Evolutionary conservation across 2,113 vertebrate species (phyloP), one percentile per base, ranked within the genome.

Genomic region (Hippocampus zosterae): DNA sequence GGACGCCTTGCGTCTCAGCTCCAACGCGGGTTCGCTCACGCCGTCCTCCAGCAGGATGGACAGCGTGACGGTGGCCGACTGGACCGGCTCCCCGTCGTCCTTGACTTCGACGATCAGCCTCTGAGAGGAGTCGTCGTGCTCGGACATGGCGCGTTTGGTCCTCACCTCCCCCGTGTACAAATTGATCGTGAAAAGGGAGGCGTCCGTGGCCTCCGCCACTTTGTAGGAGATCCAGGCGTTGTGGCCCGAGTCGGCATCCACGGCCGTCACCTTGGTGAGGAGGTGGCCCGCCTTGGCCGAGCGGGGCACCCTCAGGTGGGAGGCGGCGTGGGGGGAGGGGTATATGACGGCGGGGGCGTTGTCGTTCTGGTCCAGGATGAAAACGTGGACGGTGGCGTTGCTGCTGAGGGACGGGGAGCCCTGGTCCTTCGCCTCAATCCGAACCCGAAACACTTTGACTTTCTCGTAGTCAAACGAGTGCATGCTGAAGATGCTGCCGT

Each of bases 171-270:
- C 95, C 0, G 90, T 94, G 79, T 94, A 90, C 65, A 89, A 74
- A 0, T 92, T 93, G 72, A 96, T 88, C 0, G 78, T 91, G 86
- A 96, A 95, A 80, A 96, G 84, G 66, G 92, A 92, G 2, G 90
- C 84, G 70, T 94, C 89, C 0, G 93, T 94, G 85, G 93, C 92
- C 85, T 94, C 91, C 0, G 88, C 87, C 73, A 93, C 56, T 0
- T 70, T 92, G 73, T 95, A 96, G 0, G 92, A 94, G 27, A 96
- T 90, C 93, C 94, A 94, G 8, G 94, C 95, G 3, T 95, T 96
- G 80, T 95, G 92, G 61, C 94, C 94, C 0, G 93, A 91, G 41
- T 95, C 94, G 0, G 91, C 91, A 65, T 95, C 94, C 87, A 95
- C 92, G 0, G 94, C 95, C 41, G 93, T 93, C 86, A 96, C 91